Evolutionary conservation across 2,797 vertebrate genomes (phyloP), one percentile per base, ranked within the genome.

Genomic region (Toxotes lorentzi): DNA sequence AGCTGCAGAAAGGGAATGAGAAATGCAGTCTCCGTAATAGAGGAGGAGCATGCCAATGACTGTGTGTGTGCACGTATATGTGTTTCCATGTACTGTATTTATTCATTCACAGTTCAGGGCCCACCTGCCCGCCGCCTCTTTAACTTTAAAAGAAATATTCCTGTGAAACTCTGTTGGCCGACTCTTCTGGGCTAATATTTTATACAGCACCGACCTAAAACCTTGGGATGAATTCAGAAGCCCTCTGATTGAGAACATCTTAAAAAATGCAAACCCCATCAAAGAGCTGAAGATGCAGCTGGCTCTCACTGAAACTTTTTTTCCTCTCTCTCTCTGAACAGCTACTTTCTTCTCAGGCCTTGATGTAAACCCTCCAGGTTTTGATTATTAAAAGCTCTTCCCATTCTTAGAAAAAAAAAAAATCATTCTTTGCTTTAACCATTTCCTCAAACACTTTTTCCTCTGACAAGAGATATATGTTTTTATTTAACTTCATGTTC

Each of bases 191-290:
- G 68, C 80, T 90, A 58, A 93, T 94, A 83, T 93, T 94, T 94
- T 88, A 91, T 89, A 91, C 85, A 91, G 88, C 80, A 72, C 78
- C 81, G 56, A 82, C 83, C 82, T 87, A 74, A 93, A 91, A 90
- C 88, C 79, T 84, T 23, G 68, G 71, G 87, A 91, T 89, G 87
- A 86, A 89, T 92, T 86, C 78, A 75, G 91, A 83, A 69, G 78
- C 81, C 82, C 67, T 85, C 79, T 89, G 91, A 87, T 88, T 83
- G 86, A 89, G 89, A 90, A 88, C 76, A 75, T 85, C 70, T 90
- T 93, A 84, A 94, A 93, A 95, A 94, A 94, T 94, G 91, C 92
- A 93, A 94, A 93, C 88, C 82, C 86, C 91, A 89, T 94, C 92
- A 94, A 94, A 94, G 92, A 83, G 82, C 67, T 79, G 73, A 92